These are phyloP conservation scores for Micromussa lordhowensis DNA, from an alignment of 92 coral and sea anemone genomes.

Conservation along the genomic window DNA sequence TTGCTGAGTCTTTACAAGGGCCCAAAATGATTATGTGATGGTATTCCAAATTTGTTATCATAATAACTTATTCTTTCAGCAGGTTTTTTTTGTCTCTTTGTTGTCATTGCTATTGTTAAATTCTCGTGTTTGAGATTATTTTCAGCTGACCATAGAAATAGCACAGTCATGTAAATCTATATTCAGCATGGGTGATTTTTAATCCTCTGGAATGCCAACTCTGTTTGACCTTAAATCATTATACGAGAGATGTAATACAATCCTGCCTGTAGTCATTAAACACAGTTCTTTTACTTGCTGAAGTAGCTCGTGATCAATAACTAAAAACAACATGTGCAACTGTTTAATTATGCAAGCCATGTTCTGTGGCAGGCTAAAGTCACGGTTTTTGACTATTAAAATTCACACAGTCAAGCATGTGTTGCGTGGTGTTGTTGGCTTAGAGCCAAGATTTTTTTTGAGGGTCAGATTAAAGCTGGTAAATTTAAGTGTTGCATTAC, in stretches of 20 bases:
- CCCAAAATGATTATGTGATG: background rate
- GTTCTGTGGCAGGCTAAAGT: background rate
- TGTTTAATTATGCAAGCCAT: constrained; percentile 14
- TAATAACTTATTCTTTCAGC: background rate
- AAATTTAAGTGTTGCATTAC: background rate
- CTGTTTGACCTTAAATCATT: background rate
- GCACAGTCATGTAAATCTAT: constrained; percentile 9
- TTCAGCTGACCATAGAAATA: background rate
- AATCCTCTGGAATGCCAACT: background rate
- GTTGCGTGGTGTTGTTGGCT: background rate
- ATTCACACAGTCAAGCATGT: background rate
- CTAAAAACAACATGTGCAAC: background rate
- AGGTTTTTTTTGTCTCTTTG: background rate
- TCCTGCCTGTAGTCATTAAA: background rate
- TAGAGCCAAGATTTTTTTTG: background rate
- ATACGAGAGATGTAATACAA: background rate
- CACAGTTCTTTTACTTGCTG: background rate
- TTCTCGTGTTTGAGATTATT: background rate
- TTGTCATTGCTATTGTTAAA: background rate
- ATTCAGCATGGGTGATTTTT: background rate
- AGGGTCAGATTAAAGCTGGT: background rate
- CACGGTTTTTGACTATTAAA: background rate
- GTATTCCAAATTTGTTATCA: background rate
- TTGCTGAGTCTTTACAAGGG: background rate
- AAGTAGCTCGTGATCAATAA: background rate